Evolutionary conservation across 2,113 vertebrate species (phyloP).

Genomic region (Bagarius yarrelli): DNA sequence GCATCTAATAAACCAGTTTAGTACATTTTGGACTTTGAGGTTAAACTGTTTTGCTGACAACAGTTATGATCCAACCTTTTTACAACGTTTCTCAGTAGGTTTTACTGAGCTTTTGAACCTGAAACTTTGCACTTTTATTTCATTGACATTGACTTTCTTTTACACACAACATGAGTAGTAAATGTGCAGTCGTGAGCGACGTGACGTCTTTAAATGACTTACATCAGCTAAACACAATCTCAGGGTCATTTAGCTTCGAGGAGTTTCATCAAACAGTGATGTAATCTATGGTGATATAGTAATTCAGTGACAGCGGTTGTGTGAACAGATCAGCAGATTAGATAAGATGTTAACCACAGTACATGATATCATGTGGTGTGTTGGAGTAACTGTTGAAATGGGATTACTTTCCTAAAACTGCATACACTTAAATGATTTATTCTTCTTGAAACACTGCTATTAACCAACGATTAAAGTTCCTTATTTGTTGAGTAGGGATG

Average conservation of each 20-base stretch:
- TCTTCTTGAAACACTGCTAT: neutral
- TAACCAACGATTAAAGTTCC: neutral
- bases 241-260: neutral
- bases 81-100: neutral
- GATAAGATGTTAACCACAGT: neutral
- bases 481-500: neutral
- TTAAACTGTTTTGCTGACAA: neutral
- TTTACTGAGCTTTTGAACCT: neutral
- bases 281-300: slow-evolving; percentile 8
- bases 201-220: neutral
- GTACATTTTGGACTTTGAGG: no score
- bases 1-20: no score
- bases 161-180: neutral
- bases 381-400: neutral
- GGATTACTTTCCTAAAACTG: neutral
- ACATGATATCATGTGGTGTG: neutral
- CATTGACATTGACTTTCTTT: neutral
- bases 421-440: neutral
- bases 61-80: neutral
- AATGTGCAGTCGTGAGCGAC: neutral
- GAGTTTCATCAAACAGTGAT: neutral
- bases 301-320: neutral
- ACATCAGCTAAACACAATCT: neutral
- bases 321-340: slow-evolving; percentile 7
- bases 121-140: neutral